Evolutionary conservation across 2,113 vertebrate genomes (phyloP).

Genomic region (Pavo muticus): DNA sequence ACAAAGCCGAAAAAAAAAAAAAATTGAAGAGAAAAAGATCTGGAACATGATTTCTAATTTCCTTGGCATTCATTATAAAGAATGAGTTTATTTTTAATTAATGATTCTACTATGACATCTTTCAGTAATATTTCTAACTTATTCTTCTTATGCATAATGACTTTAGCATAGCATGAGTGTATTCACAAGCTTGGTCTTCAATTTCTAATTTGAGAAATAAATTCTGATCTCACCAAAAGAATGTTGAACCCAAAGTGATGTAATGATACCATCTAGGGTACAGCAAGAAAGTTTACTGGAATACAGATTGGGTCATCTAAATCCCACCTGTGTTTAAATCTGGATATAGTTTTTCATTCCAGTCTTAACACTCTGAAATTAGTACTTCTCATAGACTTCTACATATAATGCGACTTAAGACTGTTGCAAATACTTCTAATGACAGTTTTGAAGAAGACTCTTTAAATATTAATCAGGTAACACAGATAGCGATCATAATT

Average conservation of each 20-base stretch:
- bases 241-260: background rate
- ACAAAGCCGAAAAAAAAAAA: too few relatives aligned
- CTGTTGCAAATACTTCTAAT: background rate
- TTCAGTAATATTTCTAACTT: background rate
- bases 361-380: background rate
- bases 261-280: background rate
- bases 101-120: background rate
- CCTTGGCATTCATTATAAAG: background rate
- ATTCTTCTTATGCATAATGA: background rate
- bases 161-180: background rate
- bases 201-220: background rate
- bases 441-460: background rate
- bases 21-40: background rate
- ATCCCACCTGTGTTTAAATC: background rate
- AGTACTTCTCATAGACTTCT: background rate
- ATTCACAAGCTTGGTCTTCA: background rate
- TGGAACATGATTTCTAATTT: background rate
- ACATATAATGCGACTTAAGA: background rate
- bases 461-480: background rate
- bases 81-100: background rate
- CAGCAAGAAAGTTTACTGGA: background rate
- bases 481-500: background rate
- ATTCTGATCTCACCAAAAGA: accelerated
- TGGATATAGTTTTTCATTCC: background rate
- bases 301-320: background rate